phyloP scores from a whole-genome alignment of 2,888 invertebrate species.

The Thyatira batis region DNA sequence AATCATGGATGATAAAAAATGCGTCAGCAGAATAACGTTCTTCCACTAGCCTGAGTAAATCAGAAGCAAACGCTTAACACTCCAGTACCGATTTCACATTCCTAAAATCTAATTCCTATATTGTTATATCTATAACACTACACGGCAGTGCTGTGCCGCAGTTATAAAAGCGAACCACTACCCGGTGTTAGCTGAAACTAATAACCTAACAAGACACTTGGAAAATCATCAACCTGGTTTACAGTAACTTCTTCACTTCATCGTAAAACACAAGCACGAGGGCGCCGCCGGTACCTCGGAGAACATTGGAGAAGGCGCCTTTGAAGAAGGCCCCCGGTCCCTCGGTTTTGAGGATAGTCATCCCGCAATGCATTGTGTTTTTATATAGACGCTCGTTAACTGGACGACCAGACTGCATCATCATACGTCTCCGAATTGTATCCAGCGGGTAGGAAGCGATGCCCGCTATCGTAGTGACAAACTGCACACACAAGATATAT shows the following conservation, averaged over 20 bases:
- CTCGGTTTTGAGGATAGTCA: slow-evolving; percentile 89
- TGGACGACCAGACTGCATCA: slow-evolving; percentile 97
- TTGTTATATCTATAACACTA: too few relatives aligned
- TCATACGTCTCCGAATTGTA: slow-evolving; percentile 97
- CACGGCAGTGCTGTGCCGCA: too few relatives aligned
- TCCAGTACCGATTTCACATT: too few relatives aligned
- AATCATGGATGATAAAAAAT: too few relatives aligned
- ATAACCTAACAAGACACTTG: background rate
- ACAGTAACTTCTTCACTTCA: slow-evolving; percentile 88
- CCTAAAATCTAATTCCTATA: too few relatives aligned
- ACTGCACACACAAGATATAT: slow-evolving; percentile 51
- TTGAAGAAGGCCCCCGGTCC: slow-evolving; percentile 95
- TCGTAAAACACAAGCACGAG: slow-evolving; percentile 95
- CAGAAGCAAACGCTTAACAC: too few relatives aligned
- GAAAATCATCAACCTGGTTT: slow-evolving; percentile 27
- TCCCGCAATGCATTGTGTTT: slow-evolving; percentile 95
- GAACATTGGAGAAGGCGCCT: slow-evolving; percentile 96
- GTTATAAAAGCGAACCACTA: too few relatives aligned
- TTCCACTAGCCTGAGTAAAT: too few relatives aligned
- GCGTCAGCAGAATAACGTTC: too few relatives aligned
- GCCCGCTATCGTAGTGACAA: slow-evolving; percentile 89
- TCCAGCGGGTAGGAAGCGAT: slow-evolving; percentile 97
- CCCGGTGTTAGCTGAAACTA: background rate
- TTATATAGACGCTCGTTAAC: slow-evolving; percentile 91
- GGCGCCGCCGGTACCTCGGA: slow-evolving; percentile 96